A percentile compares a stretch with the other conserved stretches of the same genome.
Conservation (phyloP, 2,113 vertebrate genomes). For the Dermatemys mawii region DNA sequence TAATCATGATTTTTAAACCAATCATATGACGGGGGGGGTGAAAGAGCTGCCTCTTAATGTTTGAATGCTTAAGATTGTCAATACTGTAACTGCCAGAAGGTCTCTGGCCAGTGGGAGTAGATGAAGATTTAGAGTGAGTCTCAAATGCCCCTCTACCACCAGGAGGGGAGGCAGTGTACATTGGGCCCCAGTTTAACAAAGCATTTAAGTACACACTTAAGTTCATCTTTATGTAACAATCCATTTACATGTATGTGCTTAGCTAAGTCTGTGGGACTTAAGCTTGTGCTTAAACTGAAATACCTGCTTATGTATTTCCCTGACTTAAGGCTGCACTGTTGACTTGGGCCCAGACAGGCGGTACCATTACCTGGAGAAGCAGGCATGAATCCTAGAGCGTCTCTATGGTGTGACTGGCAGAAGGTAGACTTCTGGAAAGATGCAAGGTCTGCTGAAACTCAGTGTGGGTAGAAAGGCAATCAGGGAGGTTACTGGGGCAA, state of each 20-base stretch:
- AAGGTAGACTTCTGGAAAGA: neutral
- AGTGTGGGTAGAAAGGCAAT: neutral
- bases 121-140: neutral
- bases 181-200: neutral
- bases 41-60: no score
- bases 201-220: neutral
- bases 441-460: neutral
- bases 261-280: neutral
- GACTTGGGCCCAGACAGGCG: neutral
- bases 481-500: neutral
- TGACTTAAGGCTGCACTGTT: neutral
- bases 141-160: neutral
- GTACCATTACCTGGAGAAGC: neutral
- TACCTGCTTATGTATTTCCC: neutral
- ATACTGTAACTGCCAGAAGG: neutral
- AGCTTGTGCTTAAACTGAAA: neutral
- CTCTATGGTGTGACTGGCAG: neutral
- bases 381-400: neutral
- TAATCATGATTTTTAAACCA: neutral
- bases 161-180: neutral
- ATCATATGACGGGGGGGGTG: no score
- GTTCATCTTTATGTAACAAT: neutral
- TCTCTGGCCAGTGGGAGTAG: neutral
- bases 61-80: neutral
- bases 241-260: neutral